Evolutionary conservation across 1,140 invertebrate species (phyloP), one percentile per base, ranked within the genome.

Genomic region (Caerostris darwini): DNA sequence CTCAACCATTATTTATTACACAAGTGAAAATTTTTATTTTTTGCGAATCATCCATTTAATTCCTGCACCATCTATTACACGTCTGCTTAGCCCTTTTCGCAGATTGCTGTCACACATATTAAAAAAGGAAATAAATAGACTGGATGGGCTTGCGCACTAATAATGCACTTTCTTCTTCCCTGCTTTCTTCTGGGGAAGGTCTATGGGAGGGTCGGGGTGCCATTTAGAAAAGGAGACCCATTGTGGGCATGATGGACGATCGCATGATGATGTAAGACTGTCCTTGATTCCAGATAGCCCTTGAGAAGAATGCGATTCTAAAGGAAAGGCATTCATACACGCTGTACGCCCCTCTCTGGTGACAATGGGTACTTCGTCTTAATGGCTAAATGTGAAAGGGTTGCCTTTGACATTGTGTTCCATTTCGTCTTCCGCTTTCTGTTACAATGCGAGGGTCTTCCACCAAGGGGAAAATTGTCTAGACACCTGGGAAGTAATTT

Each of bases 201-300:
- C 34, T 67, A 71, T 10, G 53, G 58, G 57, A 50, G 85, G 59
- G 10, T 54, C 71, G 3, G 10, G 64, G 12, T 54, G 88, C 71
- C 88, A 58, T 10, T 34, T 54, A 91, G 61, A 82, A 91, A 58
- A 34, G 83, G 83, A 85, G 56, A 81, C 12, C 64, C 71, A 91
- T 91, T 91, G 90, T 91, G 69, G 58, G 5, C 90, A 85, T 92
- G 90, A 92, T 92, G 81, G 57, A 92, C 90, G 90, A 92, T 61
- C 82, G 17, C 81, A 58, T 92, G 90, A 92, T 92, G 90, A 92
- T 92, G 90, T 92, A 92, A 92, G 90, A 92, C 81, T 92, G 90
- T 83, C 90, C 90, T 92, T 92, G 90, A 61, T 58, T 10, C 12
- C 53, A 0, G 56, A 12, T 82, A 61, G 69, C 56, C 69, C 57